Evolutionary conservation across 2,797 vertebrate genomes (phyloP).

Genomic region (Poeciliopsis infans): DNA sequence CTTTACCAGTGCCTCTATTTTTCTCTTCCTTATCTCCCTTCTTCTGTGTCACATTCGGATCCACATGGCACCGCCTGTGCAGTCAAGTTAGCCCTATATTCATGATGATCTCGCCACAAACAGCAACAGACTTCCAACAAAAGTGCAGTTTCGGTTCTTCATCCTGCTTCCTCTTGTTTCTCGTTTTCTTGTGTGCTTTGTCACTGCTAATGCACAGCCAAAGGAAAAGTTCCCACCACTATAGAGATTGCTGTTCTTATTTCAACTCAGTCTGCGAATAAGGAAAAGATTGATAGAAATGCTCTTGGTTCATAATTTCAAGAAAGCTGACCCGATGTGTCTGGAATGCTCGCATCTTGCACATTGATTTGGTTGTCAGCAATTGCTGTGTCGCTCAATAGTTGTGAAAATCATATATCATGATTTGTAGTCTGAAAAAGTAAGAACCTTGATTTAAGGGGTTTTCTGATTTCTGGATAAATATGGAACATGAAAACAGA

Average conservation of each 20-base stretch:
- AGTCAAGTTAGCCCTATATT: neutral
- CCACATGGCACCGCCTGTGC: neutral
- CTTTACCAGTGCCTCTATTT: slow-evolving; percentile 2
- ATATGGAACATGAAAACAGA: neutral
- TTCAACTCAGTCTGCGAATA: neutral
- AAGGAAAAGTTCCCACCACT: neutral
- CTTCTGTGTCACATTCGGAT: slow-evolving; percentile 23
- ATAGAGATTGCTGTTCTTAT: neutral
- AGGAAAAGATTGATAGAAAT: neutral
- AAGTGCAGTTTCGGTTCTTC: slow-evolving; percentile 45
- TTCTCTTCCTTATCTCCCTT: slow-evolving; percentile 18
- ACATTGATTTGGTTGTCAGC: neutral
- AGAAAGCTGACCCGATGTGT: neutral
- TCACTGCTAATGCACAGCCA: neutral
- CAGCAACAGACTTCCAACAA: neutral
- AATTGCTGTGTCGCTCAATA: neutral
- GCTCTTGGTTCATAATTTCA: neutral
- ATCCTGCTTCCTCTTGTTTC: slow-evolving; percentile 12
- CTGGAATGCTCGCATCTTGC: neutral
- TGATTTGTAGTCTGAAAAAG: neutral
- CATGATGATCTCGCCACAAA: neutral
- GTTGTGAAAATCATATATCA: neutral
- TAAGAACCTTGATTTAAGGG: neutral
- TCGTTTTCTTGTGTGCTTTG: neutral
- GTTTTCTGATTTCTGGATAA: neutral